Base-by-base conservation (phyloP, 1,140 invertebrate genomes). In the Zeugodacus cucurbitae region DNA sequence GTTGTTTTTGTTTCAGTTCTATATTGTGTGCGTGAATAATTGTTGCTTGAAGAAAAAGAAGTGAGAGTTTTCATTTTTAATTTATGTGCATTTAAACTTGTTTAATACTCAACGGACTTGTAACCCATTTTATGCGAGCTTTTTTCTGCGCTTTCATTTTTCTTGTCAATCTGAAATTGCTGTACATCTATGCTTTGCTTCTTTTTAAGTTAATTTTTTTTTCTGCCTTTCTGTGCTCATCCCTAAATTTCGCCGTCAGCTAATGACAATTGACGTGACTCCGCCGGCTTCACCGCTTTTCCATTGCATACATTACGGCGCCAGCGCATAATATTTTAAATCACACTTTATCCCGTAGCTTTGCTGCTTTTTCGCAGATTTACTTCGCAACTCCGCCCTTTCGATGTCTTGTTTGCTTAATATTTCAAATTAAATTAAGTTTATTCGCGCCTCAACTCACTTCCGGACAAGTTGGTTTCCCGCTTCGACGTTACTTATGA, bases 361-460 rank as follows among this genome's bases (percentile, higher is more conserved):
- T 34, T 34, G 64, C 10, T 67, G 58, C 22, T 26, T 62, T 62
- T 62, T 62, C 58, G 58, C 17, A 17, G n/a, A 62, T 62, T 62
- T 62, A 7, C 58, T 26, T 32, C 64, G 4, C 14, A 17, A 34
- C 29, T 29, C 64, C 64, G 29, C 64, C 29, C 14, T 17, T 67
- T 67, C 14, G 17, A 6, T 67, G 64, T 29, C 29, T 67, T 67
- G 26, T 67, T 67, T 67, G 64, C 64, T 67, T 32, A 67, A 67
- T 67, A 67, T 67, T 67, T 67, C 64, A 67, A 67, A 67, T 67
- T 67, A 67, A 67, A 34, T 67, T 32, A 67, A 32, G 64, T 32
- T 62, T 67, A 67, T 67, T 67, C 29, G 64, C 64, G 58, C 58
- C 58, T 62, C 58, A 62, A 62, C 26, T 29, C 64, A 67, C 64